Base-by-base conservation (phyloP, 2,797 vertebrate species). In the Hippocampus kuda region DNA sequence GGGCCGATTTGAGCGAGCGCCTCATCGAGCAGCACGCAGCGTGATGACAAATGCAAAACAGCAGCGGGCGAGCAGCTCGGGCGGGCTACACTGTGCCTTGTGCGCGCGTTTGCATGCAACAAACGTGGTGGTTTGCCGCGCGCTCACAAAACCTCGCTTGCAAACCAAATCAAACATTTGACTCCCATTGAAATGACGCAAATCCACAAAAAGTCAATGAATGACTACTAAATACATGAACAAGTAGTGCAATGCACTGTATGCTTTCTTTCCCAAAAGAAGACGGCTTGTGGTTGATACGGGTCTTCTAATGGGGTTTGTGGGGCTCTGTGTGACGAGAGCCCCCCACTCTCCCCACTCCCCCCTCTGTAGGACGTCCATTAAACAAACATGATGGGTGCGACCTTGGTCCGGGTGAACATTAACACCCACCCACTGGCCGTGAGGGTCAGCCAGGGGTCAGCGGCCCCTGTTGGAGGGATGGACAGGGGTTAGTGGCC, bases 401-500 rank as follows among this genome's bases (percentile, higher is more conserved):
- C 54, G 77, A 89, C 88, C 88, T 83, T 26, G 54, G 65, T 77
- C 80, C 77, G 84, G 83, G 83, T 82, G 86, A 87, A 86, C 86
- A 89, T 90, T 89, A 89, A 89, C 88, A 87, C 88, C 81, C 77
- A 71, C 84, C 75, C 81, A 34, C 77, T 72, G 79, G 80, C 68
- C 68, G 66, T 1, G 51, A 75, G 38, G 86, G 86, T 88, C 83
- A 72, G 72, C 60, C 53, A 62, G 77, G 78, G 86, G 86, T 87
- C 84, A 79, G 84, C 74, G 70, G 87, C 81, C 83, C 75, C 75
- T 27, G 74, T 79, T 74, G 77, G 72, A 82, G 72, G 74, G 51
- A 74, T 77, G 71, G 75, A 65, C 22, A 48, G 74, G 80, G 78
- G 79, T 85, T 60, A 30, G 57, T 60, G 27, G 57, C 48, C 18